These are phyloP conservation scores for Ceratina calcarata DNA, from an alignment of 1,140 invertebrate species.

Conservation along the genomic window DNA sequence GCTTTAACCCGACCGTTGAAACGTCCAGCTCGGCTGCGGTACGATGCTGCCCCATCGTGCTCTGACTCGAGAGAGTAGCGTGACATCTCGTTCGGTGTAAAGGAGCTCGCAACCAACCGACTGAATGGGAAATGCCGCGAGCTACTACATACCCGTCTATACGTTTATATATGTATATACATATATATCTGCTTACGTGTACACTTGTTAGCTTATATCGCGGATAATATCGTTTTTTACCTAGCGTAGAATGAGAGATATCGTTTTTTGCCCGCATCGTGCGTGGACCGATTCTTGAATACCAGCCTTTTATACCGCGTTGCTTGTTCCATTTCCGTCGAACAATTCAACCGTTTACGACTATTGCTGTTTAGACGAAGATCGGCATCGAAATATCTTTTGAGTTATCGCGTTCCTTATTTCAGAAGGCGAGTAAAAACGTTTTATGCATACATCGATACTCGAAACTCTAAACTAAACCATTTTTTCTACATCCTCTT, in stretches of 20 bases:
- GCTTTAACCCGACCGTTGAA: conserved; percentile 59
- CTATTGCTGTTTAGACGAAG: too few relatives aligned
- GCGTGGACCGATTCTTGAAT: neutral
- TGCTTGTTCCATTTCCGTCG: neutral
- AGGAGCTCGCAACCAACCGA: neutral
- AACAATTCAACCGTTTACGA: neutral
- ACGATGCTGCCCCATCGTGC: neutral
- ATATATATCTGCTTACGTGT: too few relatives aligned
- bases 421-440: neutral
- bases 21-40: conserved; percentile 23
- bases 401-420: neutral
- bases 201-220: too few relatives aligned
- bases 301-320: neutral
- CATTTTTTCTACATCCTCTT: too few relatives aligned
- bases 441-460: too few relatives aligned
- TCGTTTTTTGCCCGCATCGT: too few relatives aligned
- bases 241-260: too few relatives aligned
- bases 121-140: neutral
- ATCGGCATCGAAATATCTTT: neutral
- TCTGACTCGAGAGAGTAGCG: conserved; percentile 1
- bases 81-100: conserved; percentile 39
- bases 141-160: neutral
- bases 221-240: too few relatives aligned
- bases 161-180: too few relatives aligned
- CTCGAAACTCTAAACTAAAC: too few relatives aligned